phyloP scores from a whole-genome alignment of 2,888 invertebrate genomes.

The Ischnus inquisitorius region DNA sequence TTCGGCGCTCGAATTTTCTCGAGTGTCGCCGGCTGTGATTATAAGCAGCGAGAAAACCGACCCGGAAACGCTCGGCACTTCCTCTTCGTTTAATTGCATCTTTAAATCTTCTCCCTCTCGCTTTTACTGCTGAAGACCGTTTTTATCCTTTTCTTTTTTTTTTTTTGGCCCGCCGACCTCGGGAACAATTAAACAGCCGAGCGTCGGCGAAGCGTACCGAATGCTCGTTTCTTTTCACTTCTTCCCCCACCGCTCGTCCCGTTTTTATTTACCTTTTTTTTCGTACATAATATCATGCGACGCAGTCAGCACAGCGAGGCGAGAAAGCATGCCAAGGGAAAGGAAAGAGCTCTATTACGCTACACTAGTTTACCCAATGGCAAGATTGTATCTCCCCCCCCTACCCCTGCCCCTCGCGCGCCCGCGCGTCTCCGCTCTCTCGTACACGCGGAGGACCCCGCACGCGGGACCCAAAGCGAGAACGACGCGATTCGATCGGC shows the following conservation, averaged over 20 bases:
- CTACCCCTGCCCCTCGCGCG: background rate
- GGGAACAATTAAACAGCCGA: constrained; percentile 12
- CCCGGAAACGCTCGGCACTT: background rate
- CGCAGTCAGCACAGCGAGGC: background rate
- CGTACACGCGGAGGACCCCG: background rate
- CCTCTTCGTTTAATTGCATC: constrained; percentile 11
- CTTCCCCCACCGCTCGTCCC: background rate
- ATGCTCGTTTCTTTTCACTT: background rate
- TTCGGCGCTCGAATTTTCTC: background rate
- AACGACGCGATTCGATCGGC: background rate
- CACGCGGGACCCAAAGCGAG: background rate
- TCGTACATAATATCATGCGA: constrained; percentile 6
- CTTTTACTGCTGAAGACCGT: background rate
- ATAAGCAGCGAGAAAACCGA: background rate
- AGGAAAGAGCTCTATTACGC: constrained; percentile 49
- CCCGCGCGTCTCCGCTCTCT: constrained; percentile 16
- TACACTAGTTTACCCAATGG: constrained; percentile 4
- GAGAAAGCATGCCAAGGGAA: constrained; percentile 64
- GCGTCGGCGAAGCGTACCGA: constrained; percentile 16
- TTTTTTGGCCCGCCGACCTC: background rate
- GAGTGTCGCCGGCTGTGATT: background rate
- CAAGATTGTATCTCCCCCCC: background rate
- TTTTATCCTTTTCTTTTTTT: background rate
- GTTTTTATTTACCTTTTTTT: background rate
- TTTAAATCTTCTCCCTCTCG: background rate